A percentile compares a stretch with the other conserved stretches of the same genome.
These are phyloP conservation scores for Lobophora halterata DNA, from an alignment of 2,888 invertebrate species.

Conservation along the genomic window DNA sequence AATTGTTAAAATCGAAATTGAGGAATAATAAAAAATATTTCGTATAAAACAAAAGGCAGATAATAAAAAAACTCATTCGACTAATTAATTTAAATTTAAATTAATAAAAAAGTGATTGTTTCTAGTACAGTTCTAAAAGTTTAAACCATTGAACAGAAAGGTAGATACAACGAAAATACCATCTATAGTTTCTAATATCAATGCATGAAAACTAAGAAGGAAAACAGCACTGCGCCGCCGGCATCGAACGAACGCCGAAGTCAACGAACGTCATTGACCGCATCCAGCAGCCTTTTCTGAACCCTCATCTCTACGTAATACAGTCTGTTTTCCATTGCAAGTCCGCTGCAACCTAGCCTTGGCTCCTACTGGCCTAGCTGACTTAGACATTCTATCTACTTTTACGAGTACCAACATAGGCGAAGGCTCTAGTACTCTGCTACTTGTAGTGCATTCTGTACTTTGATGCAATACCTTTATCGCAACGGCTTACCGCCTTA, in stretches of 20 bases:
- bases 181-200: constrained; percentile 75
- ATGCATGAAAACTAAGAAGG: constrained; percentile 79
- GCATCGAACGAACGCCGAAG: constrained; percentile 71
- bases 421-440: constrained; percentile 69
- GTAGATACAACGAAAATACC: constrained; percentile 54
- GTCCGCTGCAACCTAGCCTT: constrained; percentile 68
- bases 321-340: constrained; percentile 45
- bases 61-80: no score
- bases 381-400: constrained; percentile 82
- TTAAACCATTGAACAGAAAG: no score
- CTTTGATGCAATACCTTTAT: constrained; percentile 55
- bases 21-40: no score
- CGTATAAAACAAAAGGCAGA: no score
- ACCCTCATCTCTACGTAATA: constrained; percentile 38
- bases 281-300: constrained; percentile 37
- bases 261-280: constrained; percentile 80
- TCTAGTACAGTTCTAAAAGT: no score
- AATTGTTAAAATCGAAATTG: no score
- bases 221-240: constrained; percentile 76
- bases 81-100: no score
- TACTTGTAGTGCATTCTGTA: constrained; percentile 57
- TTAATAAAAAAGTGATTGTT: no score
- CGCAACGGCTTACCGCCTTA: constrained; percentile 47
- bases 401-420: constrained; percentile 77
- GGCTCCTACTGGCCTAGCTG: constrained; percentile 80